phyloP scores from a whole-genome alignment of 2,888 invertebrate genomes.

The Pachycephus smyrnensis region DNA sequence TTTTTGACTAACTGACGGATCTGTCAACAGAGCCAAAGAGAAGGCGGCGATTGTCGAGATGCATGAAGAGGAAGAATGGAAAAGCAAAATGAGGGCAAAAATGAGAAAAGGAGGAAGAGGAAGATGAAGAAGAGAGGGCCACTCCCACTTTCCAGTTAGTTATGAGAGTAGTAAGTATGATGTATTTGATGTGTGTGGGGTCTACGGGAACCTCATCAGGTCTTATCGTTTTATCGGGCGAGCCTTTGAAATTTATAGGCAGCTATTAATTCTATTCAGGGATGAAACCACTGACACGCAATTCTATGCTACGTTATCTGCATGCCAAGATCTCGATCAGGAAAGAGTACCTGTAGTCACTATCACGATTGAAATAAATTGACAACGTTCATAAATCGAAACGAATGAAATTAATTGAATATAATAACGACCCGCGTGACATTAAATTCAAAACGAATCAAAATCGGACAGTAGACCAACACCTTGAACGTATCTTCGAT shows the following conservation, averaged over 20 bases:
- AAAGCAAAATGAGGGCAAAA: neutral
- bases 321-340: conserved; percentile 24
- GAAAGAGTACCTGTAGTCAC: conserved; percentile 19
- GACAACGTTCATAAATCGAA: conserved; percentile 25
- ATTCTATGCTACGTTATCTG: conserved; percentile 22
- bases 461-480: neutral
- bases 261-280: conserved; percentile 35
- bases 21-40: neutral
- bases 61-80: neutral
- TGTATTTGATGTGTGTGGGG: conserved; percentile 26
- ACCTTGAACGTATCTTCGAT: neutral
- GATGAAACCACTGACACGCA: conserved; percentile 31
- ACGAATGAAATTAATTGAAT: conserved; percentile 31
- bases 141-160: conserved; percentile 11
- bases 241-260: conserved; percentile 34
- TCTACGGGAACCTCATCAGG: conserved; percentile 31
- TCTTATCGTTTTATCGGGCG: conserved; percentile 28
- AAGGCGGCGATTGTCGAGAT: neutral
- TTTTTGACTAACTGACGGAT: neutral
- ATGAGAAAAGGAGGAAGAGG: neutral
- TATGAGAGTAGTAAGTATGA: conserved; percentile 9
- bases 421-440: neutral
- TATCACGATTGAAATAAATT: conserved; percentile 31
- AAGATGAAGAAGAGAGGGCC: conserved; percentile 10
- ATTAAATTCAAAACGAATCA: neutral